Base-by-base conservation (phyloP, 2,113 vertebrate species). In the Brachyhypopomus gauderio region DNA sequence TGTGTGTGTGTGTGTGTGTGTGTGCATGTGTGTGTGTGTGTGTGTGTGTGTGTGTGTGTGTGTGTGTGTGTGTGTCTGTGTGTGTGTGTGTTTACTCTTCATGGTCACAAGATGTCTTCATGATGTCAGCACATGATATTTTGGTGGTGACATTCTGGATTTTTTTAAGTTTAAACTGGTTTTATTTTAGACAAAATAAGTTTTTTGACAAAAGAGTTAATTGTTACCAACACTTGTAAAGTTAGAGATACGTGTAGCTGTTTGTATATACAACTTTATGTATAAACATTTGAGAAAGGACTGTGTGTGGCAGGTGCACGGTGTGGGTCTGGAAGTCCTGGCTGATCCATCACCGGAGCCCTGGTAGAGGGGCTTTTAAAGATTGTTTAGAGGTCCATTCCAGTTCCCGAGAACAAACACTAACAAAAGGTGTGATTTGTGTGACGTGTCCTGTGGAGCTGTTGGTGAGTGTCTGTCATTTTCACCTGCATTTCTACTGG, bases 1-100 rank as follows among this genome's bases (percentile, higher is more conserved):
- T n/a, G 55, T 62, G 74, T 27, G 52, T 16, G 27, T 58, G 74
- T 30, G 55, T 14, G 19, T 25, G 20, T 73, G 71, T 17, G 41
- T 55, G 71, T 73, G 45, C 27, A 12, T 52, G 22, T 73, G 8
- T 11, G n/a, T 62, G 19, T 62, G 73, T 75, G 73, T 16, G 30
- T 36, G 14, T 67, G 17, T 71, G 16, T 17, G 5, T 23, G 56
- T 72, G 12, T 70, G 25, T 23, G 27, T 9, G 3, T 30, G 48
- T 36, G 70, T 56, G 55, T 48, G 45, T 5, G 59, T 71, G 16
- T 69, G 38, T 23, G 25, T 8, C 1, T 27, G 45, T 34, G 70
- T 56, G 36, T 52, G 45, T 52, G 45, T 52, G 45, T 52, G 9
- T 14, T 14, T 11, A 12, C 45, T 52, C 45, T 14, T 52, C 12